These are phyloP conservation scores for Triplophysa siluroides DNA, from an alignment of 2,113 vertebrate genomes.

Conservation along the genomic window DNA sequence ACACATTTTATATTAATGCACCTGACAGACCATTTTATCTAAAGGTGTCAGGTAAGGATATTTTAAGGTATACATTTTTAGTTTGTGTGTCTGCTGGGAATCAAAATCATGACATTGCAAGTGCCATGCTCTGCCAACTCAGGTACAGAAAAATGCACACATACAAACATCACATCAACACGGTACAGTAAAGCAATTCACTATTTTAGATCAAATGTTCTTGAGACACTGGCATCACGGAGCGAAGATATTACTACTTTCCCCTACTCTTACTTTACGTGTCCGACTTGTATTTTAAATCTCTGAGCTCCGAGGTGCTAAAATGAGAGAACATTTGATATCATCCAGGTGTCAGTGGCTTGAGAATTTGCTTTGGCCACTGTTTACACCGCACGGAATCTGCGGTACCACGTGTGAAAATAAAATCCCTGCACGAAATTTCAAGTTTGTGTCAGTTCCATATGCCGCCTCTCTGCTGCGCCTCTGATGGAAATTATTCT, in stretches of 20 bases:
- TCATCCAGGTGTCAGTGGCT: conserved; percentile 15
- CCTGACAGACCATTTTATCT: too few relatives aligned
- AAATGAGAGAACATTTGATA: conserved; percentile 16
- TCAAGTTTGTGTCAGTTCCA: conserved; percentile 8
- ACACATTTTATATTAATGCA: not conserved
- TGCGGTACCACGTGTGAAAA: not conserved
- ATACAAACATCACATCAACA: not conserved
- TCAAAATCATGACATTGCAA: too few relatives aligned
- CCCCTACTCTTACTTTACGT: not conserved
- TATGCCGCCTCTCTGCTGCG: not conserved
- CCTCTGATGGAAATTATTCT: conserved; percentile 2
- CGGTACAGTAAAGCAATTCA: not conserved
- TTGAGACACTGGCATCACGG: not conserved
- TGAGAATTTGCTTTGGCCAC: not conserved
- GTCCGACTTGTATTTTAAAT: conserved; percentile 18
- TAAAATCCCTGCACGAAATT: conserved; percentile 8
- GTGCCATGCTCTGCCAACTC: too few relatives aligned
- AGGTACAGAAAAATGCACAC: too few relatives aligned
- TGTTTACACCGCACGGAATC: not conserved
- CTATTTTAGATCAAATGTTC: conserved; percentile 13
- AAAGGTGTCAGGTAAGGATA: too few relatives aligned
- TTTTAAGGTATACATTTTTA: too few relatives aligned
- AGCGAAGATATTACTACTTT: conserved; percentile 5
- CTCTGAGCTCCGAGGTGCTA: not conserved
- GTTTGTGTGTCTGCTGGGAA: too few relatives aligned